Conservation (phyloP, 1,140 invertebrate species). For the Leucophenga varia region DNA sequence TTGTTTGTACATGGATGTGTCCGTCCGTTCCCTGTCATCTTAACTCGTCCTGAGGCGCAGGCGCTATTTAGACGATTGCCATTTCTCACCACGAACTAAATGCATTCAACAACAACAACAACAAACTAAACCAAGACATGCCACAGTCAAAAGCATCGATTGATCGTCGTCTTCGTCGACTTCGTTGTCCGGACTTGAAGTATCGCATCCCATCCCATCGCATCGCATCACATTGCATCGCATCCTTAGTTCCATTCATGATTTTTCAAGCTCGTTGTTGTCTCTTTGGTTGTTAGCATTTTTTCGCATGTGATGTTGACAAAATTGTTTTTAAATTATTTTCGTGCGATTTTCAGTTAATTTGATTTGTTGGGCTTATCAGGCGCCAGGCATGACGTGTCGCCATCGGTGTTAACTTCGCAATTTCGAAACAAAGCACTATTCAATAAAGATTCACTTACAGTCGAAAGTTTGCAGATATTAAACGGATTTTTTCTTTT, state of each 20-base stretch:
- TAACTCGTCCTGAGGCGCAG: background rate
- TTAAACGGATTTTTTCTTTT: too few relatives aligned
- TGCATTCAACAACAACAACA: too few relatives aligned
- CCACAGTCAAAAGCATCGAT: too few relatives aligned
- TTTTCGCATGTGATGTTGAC: constrained; percentile 14
- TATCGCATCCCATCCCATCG: too few relatives aligned
- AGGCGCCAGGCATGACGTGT: constrained; percentile 48
- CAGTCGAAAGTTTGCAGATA: too few relatives aligned
- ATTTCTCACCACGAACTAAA: constrained; percentile 12
- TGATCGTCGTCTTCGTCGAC: too few relatives aligned
- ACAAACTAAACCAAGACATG: too few relatives aligned
- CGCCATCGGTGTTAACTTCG: constrained; percentile 47
- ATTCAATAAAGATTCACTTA: too few relatives aligned
- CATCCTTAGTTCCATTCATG: constrained; percentile 16
- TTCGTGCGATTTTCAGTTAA: constrained; percentile 34
- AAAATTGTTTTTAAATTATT: constrained; percentile 17
- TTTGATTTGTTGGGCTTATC: constrained; percentile 50
- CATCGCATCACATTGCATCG: constrained; percentile 40
- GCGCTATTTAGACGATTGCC: constrained; percentile 16
- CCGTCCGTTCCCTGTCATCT: too few relatives aligned
- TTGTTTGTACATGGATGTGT: too few relatives aligned
- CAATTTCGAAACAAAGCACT: too few relatives aligned
- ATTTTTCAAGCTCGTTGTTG: constrained; percentile 5
- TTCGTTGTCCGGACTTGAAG: too few relatives aligned
- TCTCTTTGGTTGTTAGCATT: constrained; percentile 10